A percentile compares a stretch with the other conserved stretches of the same genome.
Conservation (phyloP, 2,797 vertebrate species). For the Phalloptychus januarius region DNA sequence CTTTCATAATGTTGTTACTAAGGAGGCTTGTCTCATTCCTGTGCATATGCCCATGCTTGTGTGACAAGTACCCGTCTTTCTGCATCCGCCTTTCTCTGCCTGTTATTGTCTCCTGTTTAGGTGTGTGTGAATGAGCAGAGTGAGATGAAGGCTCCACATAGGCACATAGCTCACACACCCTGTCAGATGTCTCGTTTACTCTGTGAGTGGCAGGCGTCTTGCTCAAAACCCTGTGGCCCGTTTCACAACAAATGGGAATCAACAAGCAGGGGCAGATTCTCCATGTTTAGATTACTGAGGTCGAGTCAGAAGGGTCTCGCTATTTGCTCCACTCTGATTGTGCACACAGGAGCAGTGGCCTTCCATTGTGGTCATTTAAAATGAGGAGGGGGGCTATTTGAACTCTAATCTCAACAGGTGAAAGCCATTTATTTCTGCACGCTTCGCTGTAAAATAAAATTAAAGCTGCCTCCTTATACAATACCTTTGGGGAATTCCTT, state of each 20-base stretch:
- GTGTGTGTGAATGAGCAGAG: conserved; percentile 51
- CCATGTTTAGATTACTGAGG: conserved; percentile 61
- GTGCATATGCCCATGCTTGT: conserved; percentile 59
- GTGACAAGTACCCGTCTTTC: conserved; percentile 61
- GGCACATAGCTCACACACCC: conserved; percentile 50
- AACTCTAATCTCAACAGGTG: conserved; percentile 66
- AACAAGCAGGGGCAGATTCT: conserved; percentile 60
- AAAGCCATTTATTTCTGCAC: conserved; percentile 53
- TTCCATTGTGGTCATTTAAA: conserved; percentile 54
- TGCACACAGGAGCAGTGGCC: conserved; percentile 55
- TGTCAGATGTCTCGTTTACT: conserved; percentile 69
- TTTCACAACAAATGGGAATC: conserved; percentile 49
- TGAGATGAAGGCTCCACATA: conserved; percentile 6
- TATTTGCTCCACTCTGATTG: conserved; percentile 55
- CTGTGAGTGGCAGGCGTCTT: conserved; percentile 39
- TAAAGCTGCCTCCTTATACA: conserved; percentile 28
- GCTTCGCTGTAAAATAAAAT: conserved; percentile 53
- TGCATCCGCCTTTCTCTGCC: conserved; percentile 29
- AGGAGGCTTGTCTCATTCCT: conserved; percentile 70
- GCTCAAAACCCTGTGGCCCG: conserved; percentile 34
- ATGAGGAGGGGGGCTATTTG: conserved; percentile 30
- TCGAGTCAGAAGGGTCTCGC: conserved; percentile 43
- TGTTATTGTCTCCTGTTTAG: conserved; percentile 52
- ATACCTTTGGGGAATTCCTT: conserved; percentile 45
- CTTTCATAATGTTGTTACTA: conserved; percentile 74